A percentile compares a stretch with the other conserved stretches of the same genome.
Conservation (phyloP, 2,113 vertebrate species). For the Taurulus bubalis region DNA sequence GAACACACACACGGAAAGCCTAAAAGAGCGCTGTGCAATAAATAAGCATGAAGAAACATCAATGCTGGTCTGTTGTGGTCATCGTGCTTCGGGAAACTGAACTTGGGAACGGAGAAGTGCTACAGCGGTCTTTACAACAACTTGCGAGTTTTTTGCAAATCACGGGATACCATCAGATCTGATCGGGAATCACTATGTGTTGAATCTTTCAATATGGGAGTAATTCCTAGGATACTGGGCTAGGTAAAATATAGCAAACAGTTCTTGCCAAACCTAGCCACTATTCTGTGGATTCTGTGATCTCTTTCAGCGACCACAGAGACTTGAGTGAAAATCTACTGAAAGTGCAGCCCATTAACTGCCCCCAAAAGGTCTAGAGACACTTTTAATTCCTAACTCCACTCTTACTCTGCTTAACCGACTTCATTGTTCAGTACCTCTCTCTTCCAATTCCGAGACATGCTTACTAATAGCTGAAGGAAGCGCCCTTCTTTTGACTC, state of each 20-base stretch:
- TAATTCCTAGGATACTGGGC: not conserved
- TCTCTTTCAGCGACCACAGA: not conserved
- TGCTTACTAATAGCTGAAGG: slow-evolving; percentile 11
- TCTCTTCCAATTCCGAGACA: not conserved
- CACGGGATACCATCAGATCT: no score
- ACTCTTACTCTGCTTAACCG: not conserved
- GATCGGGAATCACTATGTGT: not conserved
- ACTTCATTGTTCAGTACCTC: slow-evolving; percentile 12
- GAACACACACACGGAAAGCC: no score
- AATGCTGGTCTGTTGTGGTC: no score
- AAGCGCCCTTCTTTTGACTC: slow-evolving; percentile 3
- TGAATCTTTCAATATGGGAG: not conserved
- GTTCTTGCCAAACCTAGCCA: not conserved
- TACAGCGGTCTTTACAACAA: no score
- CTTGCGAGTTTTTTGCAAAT: no score
- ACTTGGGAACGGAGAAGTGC: no score
- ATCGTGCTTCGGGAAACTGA: no score
- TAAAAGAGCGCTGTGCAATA: no score
- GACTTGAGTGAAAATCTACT: not conserved
- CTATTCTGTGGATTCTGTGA: not conserved
- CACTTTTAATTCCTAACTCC: slow-evolving; percentile 29
- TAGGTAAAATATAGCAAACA: not conserved
- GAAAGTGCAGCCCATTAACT: not conserved
- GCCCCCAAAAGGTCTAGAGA: not conserved
- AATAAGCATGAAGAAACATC: no score